Percentiles rank a stretch among this genome's conserved stretches.
Conservation (phyloP, 2,797 vertebrate genomes). For the Psittacula derbiana region DNA sequence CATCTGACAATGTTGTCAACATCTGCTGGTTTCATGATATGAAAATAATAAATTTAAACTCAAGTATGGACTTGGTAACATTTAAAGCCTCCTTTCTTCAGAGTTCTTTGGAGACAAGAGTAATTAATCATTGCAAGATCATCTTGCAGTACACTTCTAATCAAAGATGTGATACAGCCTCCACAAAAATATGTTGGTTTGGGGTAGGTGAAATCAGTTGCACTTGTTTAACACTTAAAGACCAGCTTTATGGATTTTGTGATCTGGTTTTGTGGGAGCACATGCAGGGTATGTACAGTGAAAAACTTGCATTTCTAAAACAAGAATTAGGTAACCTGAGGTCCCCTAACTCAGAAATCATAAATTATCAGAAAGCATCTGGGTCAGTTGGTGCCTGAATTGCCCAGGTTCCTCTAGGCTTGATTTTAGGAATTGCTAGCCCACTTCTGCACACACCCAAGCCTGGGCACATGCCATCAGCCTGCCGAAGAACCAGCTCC, state of each 20-base stretch:
- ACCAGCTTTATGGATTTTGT: background rate
- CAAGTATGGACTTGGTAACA: background rate
- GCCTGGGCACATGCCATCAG: background rate
- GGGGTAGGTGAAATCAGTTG: background rate
- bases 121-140: background rate
- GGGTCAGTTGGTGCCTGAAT: background rate
- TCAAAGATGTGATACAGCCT: accelerated
- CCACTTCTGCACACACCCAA: background rate
- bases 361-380: background rate
- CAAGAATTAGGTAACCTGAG: background rate
- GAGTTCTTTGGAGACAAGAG: background rate
- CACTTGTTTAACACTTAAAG: background rate
- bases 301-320: background rate
- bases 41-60: slow-evolving; percentile 27
- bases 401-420: background rate
- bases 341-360: background rate
- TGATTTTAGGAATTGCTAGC: background rate
- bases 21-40: slow-evolving; percentile 2
- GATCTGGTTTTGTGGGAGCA: background rate
- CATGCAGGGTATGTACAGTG: background rate
- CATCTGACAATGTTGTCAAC: background rate
- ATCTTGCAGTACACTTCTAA: background rate
- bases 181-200: background rate
- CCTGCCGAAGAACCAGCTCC: background rate
- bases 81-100: background rate